Evolutionary conservation across 2,797 vertebrate species (phyloP).

Genomic region (Cephalopachus bancanus): DNA sequence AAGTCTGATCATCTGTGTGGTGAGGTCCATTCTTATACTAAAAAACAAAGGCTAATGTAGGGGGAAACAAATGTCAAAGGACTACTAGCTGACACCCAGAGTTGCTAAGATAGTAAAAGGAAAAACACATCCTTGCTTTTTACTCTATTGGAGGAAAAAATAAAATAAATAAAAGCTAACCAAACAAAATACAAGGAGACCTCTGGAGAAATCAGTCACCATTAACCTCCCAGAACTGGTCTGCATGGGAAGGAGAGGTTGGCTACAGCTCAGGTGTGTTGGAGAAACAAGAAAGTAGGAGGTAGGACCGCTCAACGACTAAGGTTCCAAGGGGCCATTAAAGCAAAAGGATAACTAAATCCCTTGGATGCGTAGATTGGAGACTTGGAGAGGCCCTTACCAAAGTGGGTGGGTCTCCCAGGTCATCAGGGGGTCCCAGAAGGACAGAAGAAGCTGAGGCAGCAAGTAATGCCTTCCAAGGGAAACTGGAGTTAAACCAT

Average conservation of each 20-base stretch:
- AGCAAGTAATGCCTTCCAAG: background rate
- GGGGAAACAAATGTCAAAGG: background rate
- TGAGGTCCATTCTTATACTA: background rate
- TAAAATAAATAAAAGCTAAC: slow-evolving; percentile 40
- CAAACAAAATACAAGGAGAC: slow-evolving; percentile 45
- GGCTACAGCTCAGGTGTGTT: background rate
- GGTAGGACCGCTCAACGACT: background rate
- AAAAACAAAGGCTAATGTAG: slow-evolving; percentile 8
- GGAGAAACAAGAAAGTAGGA: slow-evolving; percentile 56
- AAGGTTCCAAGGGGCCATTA: background rate
- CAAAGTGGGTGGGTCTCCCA: background rate
- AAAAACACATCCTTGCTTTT: slow-evolving; percentile 36
- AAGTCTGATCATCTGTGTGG: background rate
- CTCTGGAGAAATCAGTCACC: background rate
- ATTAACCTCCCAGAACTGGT: background rate
- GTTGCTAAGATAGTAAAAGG: background rate
- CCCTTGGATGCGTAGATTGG: slow-evolving; percentile 11
- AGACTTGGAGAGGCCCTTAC: background rate
- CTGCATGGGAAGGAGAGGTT: background rate
- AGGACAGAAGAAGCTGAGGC: background rate
- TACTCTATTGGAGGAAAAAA: background rate
- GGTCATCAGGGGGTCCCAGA: slow-evolving; percentile 67
- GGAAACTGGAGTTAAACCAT: background rate
- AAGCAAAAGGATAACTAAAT: slow-evolving; percentile 62
- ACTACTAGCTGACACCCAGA: background rate